These are phyloP conservation scores for Aleadryas rufinucha DNA, from an alignment of 2,113 vertebrate species.

Conservation along the genomic window DNA sequence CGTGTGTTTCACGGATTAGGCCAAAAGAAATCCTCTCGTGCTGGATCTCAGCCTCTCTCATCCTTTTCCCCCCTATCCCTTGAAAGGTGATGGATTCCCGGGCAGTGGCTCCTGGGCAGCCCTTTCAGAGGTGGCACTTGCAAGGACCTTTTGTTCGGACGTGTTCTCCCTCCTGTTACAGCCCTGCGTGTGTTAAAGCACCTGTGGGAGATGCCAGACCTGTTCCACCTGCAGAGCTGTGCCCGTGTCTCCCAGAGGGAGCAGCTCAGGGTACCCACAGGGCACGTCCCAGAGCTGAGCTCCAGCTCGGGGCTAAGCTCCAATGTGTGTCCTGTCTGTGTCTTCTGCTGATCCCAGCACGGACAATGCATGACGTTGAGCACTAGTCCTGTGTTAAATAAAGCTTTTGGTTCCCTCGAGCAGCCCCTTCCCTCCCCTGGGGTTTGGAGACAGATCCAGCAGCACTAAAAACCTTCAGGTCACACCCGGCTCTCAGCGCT, in stretches of 20 bases:
- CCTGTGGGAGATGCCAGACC: background rate
- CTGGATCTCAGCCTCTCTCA: background rate
- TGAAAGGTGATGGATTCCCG: background rate
- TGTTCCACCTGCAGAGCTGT: background rate
- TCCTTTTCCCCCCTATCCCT: background rate
- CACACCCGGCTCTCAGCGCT: background rate
- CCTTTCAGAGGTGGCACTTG: background rate
- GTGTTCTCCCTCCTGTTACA: background rate
- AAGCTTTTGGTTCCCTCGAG: background rate
- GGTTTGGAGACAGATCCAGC: background rate
- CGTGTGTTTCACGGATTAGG: background rate
- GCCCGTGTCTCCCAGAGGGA: background rate
- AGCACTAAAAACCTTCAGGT: background rate
- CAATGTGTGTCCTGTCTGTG: background rate
- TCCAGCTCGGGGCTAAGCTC: background rate
- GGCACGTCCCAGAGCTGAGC: background rate
- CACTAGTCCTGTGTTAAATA: background rate
- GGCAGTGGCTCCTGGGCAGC: background rate
- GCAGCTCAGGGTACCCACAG: background rate
- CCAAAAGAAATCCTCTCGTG: constrained; percentile 16
- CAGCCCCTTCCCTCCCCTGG: background rate
- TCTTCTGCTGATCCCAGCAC: background rate
- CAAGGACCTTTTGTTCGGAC: background rate
- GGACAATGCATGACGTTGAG: rapidly evolving
- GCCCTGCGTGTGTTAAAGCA: background rate